phyloP scores from a whole-genome alignment of 1,140 invertebrate species.

The Asobara japonica region DNA sequence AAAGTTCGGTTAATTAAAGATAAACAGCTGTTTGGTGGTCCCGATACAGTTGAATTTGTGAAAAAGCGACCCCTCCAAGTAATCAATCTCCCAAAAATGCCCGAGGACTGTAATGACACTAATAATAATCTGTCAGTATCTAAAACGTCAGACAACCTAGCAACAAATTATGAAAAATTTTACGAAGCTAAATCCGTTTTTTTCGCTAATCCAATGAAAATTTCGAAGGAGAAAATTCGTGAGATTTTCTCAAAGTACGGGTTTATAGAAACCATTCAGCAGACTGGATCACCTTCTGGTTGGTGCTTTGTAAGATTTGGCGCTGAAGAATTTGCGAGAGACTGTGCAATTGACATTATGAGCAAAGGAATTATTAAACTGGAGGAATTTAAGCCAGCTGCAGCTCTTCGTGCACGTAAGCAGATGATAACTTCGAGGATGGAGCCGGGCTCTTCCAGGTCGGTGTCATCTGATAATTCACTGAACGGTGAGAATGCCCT shows the following conservation, averaged over 20 bases:
- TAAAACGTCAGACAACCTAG: not conserved
- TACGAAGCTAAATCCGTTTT: not conserved
- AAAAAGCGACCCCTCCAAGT: not conserved
- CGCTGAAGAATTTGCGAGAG: not conserved
- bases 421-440: not conserved
- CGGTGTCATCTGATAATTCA: not conserved
- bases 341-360: not conserved
- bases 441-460: not conserved
- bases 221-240: not conserved
- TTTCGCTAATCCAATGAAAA: not conserved
- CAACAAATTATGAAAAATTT: not conserved
- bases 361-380: not conserved
- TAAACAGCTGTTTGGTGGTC: not conserved
- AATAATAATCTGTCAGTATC: not conserved
- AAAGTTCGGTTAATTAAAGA: not conserved
- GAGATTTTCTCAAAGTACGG: not conserved
- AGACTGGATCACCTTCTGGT: not conserved
- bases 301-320: not conserved
- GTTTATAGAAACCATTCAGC: not conserved
- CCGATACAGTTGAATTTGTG: not conserved
- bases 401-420: not conserved
- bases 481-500: too few species aligned
- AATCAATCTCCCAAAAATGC: not conserved
- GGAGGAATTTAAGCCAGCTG: not conserved
- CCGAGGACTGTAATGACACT: not conserved